These are phyloP conservation scores for Alligator mississippiensis DNA, from an alignment of 2,113 vertebrate species.

Conservation along the genomic window DNA sequence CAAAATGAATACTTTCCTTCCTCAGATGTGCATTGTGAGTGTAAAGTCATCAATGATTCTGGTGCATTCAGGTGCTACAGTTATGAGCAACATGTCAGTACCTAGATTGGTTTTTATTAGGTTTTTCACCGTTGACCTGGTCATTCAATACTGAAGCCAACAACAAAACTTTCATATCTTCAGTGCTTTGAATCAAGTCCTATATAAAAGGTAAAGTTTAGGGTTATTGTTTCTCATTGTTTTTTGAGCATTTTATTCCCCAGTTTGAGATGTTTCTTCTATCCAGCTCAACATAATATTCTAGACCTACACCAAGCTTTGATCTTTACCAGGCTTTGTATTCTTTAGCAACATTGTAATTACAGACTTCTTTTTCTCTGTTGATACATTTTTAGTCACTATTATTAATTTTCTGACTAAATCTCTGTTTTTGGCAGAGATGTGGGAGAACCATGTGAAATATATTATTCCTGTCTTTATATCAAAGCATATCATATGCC, in stretches of 20 bases:
- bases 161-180: neutral
- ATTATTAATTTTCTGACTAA: neutral
- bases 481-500: neutral
- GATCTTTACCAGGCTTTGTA: neutral
- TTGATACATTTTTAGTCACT: neutral
- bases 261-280: neutral
- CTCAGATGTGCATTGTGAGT: neutral
- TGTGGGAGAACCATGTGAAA: neutral
- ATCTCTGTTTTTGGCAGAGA: neutral
- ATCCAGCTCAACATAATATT: neutral
- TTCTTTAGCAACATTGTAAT: neutral
- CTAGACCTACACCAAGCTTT: neutral
- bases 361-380: neutral
- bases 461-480: neutral
- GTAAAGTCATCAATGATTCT: neutral
- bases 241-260: neutral
- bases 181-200: neutral
- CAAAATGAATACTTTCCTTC: constrained; percentile 14
- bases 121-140: constrained; percentile 9
- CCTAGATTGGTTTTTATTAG: neutral
- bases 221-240: neutral
- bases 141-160: constrained; percentile 4
- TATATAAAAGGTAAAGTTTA: neutral
- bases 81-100: neutral
- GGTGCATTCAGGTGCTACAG: neutral